A percentile compares a stretch with the other conserved stretches of the same genome.
phyloP scores from a whole-genome alignment of 2,113 vertebrate species.

The Chrysochloris asiatica region DNA sequence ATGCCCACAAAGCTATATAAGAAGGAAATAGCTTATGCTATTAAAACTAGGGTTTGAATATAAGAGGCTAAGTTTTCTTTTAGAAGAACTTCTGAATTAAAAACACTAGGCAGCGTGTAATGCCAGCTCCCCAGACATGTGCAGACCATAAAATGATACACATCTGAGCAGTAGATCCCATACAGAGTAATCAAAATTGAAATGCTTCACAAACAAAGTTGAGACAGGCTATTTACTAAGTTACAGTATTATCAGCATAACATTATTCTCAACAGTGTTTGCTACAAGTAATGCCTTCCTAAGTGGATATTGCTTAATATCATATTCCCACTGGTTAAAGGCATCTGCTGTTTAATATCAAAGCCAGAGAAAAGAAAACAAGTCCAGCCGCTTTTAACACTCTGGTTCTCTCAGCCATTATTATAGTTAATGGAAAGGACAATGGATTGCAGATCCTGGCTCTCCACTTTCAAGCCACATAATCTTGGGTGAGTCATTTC shows the following conservation, averaged over 20 bases:
- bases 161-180: slow-evolving; percentile 60
- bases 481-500: background rate
- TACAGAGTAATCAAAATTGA: slow-evolving; percentile 69
- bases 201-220: slow-evolving; percentile 71
- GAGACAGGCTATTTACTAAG: slow-evolving; percentile 70
- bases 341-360: slow-evolving; percentile 56
- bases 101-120: slow-evolving; percentile 76
- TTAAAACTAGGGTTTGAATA: slow-evolving; percentile 78
- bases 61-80: slow-evolving; percentile 71
- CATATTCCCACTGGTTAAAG: slow-evolving; percentile 58
- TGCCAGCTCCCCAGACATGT: slow-evolving; percentile 67
- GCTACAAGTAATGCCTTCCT: slow-evolving; percentile 63
- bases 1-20: slow-evolving; percentile 79
- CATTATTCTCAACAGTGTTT: slow-evolving; percentile 65
- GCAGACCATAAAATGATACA: slow-evolving; percentile 65
- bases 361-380: background rate
- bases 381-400: slow-evolving; percentile 22
- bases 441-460: background rate
- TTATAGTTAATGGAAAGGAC: slow-evolving; percentile 43
- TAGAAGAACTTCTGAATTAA: slow-evolving; percentile 80
- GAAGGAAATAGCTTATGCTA: slow-evolving; percentile 82
- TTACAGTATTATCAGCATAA: slow-evolving; percentile 57
- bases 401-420: slow-evolving; percentile 14
- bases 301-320: slow-evolving; percentile 69
- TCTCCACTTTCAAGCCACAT: background rate